A percentile compares a stretch with the other conserved stretches of the same genome.
phyloP scores from a whole-genome alignment of 2,113 vertebrate genomes.

The Peromyscus leucopus region DNA sequence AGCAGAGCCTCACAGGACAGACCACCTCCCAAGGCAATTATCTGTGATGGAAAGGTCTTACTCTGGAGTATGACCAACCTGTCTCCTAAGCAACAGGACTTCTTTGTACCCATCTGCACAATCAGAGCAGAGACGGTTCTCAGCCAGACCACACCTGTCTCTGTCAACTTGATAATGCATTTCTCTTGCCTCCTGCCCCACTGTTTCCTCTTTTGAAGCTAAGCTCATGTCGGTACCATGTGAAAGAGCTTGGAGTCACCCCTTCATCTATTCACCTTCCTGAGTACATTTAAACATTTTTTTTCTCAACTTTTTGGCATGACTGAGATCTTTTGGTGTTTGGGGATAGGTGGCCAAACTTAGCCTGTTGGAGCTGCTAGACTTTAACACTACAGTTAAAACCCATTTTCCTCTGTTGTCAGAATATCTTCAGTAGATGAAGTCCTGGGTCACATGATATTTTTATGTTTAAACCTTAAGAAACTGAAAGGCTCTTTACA shows the following conservation, averaged over 20 bases:
- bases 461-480: slow-evolving; percentile 16
- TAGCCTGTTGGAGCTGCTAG: not conserved
- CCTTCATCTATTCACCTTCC: not conserved
- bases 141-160: too few relatives aligned
- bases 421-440: not conserved
- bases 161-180: not conserved
- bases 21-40: too few relatives aligned
- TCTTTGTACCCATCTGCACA: not conserved
- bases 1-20: not conserved
- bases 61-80: not conserved
- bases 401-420: not conserved
- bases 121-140: not conserved
- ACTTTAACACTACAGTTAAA: not conserved
- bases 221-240: not conserved
- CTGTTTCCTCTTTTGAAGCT: not conserved
- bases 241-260: not conserved
- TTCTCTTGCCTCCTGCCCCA: not conserved
- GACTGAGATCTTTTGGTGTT: not conserved
- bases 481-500: not conserved
- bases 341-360: not conserved
- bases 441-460: not conserved
- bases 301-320: too few relatives aligned
- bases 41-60: not conserved
- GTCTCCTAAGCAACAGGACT: not conserved
- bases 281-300: not conserved